Evolutionary conservation across 2,113 vertebrate species (phyloP).

Genomic region (Macquaria ambigua): DNA sequence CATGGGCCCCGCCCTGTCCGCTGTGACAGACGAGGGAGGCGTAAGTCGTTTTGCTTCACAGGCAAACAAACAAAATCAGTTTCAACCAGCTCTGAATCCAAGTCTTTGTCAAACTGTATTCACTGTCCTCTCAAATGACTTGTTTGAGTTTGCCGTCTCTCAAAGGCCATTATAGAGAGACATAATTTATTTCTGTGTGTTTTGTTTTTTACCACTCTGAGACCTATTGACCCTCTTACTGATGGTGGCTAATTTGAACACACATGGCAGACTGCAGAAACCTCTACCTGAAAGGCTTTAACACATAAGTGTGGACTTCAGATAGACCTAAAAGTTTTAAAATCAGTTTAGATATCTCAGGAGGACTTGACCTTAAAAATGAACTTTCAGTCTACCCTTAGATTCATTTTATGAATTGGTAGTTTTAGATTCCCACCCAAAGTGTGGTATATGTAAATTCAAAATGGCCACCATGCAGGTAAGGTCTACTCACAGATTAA

Average conservation of each 20-base stretch:
- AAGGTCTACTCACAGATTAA: not conserved
- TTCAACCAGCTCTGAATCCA: conserved; percentile 70
- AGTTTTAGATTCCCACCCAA: not conserved
- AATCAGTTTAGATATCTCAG: not conserved
- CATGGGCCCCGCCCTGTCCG: conserved; percentile 90
- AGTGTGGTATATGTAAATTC: not conserved
- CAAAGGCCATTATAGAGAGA: not conserved
- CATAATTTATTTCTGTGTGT: not conserved
- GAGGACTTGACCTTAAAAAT: not conserved
- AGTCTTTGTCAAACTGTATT: conserved; percentile 32
- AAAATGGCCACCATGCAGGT: not conserved
- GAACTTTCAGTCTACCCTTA: not conserved
- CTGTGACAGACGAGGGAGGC: conserved; percentile 89
- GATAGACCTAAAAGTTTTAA: not conserved
- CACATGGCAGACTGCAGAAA: fast-evolving
- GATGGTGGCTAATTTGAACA: not conserved
- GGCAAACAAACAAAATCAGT: conserved; percentile 51
- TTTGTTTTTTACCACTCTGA: not conserved
- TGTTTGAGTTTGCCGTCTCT: conserved; percentile 48
- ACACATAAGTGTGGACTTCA: not conserved
- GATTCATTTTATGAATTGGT: not conserved
- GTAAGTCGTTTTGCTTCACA: conserved; percentile 86
- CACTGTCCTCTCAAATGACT: conserved; percentile 27
- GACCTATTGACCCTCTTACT: not conserved
- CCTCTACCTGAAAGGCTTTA: not conserved